Evolutionary conservation across 35 echinoderm and acorn worm genomes (phyloP), one percentile per base, ranked within the genome.

Genomic region (Amphiura filiformis): DNA sequence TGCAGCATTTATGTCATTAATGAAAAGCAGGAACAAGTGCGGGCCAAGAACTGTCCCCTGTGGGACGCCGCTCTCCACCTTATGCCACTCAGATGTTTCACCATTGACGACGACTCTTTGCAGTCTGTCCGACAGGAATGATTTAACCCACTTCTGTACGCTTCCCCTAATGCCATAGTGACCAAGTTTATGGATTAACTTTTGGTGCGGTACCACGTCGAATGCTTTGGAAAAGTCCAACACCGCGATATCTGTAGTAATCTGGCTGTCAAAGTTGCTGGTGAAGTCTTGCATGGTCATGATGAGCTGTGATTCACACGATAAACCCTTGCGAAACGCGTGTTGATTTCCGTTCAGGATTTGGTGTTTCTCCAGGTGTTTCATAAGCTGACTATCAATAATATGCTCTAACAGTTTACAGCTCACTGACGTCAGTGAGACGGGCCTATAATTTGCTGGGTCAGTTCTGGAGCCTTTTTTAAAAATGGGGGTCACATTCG

Each of bases 351-450:
- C 36, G 7, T 56, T 17, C 12, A 89, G 36, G 32, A 89, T 82
- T 35, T 89, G 83, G 0, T 82, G 56, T 70, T 77, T 39, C 13
- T 41, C 0, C 35, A 5, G 32, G 39, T 90, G 61, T 1, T 56
- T 38, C 88, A 90, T 84, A 30, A 90, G 42, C 7, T 90, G 42
- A 4, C 52, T 83, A 28, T 83, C 81, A 23, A 90, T 77, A 17
- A 90, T 84, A 31, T 90, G 88, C 39, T 90, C 88, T 22, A 90
- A 39, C 0, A 83, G 13, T 49, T 90, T 90, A 78, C 80, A 87
- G 38, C 83, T 76, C 35, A 78, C 75, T 37, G 56, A 87, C 37
- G 85, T 87, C 18, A 87, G 34, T 5, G 81, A 84, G 13, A 90
- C 57, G 0, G 80, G 88, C 42, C 75, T 57, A 36, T 90, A 90